Conservation (phyloP, 1,140 invertebrate genomes). For the Ridgeia piscesae region DNA sequence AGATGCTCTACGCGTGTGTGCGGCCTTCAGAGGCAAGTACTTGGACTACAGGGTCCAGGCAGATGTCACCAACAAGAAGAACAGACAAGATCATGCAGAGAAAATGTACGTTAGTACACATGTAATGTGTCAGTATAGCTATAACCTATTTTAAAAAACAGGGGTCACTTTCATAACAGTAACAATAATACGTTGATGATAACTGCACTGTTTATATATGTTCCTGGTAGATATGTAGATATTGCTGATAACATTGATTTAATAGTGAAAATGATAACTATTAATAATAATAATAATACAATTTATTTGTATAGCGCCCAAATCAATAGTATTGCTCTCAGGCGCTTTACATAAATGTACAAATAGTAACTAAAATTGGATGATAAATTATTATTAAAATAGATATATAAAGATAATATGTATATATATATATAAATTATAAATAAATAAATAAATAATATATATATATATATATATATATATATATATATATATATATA, state of each 20-base stretch:
- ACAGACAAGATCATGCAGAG: slow-evolving; percentile 54
- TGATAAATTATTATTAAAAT: no score
- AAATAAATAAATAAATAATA: not conserved
- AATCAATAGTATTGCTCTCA: no score
- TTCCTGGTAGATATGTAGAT: no score
- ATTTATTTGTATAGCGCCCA: no score
- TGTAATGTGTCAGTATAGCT: slow-evolving; percentile 18
- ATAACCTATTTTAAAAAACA: not conserved
- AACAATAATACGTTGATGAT: not conserved
- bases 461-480: not conserved
- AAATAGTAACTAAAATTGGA: no score
- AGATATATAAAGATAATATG: no score
- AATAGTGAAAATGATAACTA: no score
- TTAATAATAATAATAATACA: no score
- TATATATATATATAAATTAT: no score
- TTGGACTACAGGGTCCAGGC: slow-evolving; percentile 57
- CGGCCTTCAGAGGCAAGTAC: slow-evolving; percentile 57
- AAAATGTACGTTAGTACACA: slow-evolving; percentile 47
- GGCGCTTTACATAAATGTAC: no score
- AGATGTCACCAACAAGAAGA: slow-evolving; percentile 53
- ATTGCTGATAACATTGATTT: no score
- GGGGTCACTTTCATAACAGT: not conserved
- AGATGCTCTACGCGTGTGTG: slow-evolving; percentile 55
- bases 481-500: not conserved
- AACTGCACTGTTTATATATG: not conserved